A percentile compares a stretch with the other conserved stretches of the same genome.
phyloP scores from a whole-genome alignment of 2,797 vertebrate species.

The Tragopan temminckii region DNA sequence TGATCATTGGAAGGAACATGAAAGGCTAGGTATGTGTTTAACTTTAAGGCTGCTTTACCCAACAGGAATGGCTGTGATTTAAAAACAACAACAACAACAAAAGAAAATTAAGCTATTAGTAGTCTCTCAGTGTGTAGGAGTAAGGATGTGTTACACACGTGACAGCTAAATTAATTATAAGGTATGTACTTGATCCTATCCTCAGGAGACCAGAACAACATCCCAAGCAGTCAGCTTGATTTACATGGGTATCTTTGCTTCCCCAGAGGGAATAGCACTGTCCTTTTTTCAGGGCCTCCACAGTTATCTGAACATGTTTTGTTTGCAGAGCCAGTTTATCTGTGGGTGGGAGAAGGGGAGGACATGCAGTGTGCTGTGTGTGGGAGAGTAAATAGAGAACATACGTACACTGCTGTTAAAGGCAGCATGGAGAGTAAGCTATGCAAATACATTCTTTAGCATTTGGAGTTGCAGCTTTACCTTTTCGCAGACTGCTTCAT shows the following conservation, averaged over 20 bases:
- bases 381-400: background rate
- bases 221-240: slow-evolving; percentile 21
- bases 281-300: background rate
- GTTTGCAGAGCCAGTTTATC: slow-evolving; percentile 18
- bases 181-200: background rate
- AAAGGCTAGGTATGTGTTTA: background rate
- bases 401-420: background rate
- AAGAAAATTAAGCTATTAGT: background rate
- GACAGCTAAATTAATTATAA: slow-evolving; percentile 42
- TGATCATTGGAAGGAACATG: background rate
- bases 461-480: background rate
- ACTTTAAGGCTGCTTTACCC: background rate
- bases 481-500: background rate
- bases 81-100: background rate
- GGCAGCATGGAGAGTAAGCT: background rate
- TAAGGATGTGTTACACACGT: slow-evolving; percentile 1
- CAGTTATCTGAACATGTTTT: background rate
- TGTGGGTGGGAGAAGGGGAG: slow-evolving; percentile 23
- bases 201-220: background rate
- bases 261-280: background rate
- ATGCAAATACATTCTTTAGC: background rate
- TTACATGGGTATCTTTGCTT: slow-evolving; percentile 1
- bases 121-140: background rate
- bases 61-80: background rate
- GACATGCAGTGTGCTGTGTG: background rate